A percentile compares a stretch with the other conserved stretches of the same genome.
Conservation (phyloP, 2,113 vertebrate species). For the Ivindomyrus marchei region DNA sequence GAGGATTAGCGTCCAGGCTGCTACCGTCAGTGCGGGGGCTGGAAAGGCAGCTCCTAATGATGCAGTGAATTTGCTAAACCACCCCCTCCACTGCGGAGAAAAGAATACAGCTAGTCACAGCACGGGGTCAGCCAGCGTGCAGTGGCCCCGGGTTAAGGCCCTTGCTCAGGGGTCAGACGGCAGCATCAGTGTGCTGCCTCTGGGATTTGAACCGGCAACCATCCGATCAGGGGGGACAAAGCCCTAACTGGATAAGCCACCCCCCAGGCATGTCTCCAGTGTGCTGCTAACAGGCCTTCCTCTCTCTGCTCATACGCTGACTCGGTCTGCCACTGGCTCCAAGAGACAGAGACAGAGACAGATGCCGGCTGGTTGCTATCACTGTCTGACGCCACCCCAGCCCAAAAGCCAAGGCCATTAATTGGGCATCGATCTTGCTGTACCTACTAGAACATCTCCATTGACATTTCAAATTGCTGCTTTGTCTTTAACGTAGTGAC, state of each 20-base stretch:
- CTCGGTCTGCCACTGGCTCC: not conserved
- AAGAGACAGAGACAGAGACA: not conserved
- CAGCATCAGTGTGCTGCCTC: not conserved
- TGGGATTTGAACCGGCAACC: not conserved
- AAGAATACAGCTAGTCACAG: not conserved
- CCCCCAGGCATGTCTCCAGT: not conserved
- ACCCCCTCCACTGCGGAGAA: not conserved
- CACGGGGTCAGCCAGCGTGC: not conserved
- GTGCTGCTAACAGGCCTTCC: not conserved
- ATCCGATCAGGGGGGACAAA: not conserved
- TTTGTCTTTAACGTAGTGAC: not conserved
- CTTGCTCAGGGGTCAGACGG: not conserved
- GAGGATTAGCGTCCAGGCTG: conserved; percentile 34
- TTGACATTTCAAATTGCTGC: not conserved
- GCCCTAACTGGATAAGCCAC: not conserved
- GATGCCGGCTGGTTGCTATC: not conserved
- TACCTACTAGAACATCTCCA: not conserved
- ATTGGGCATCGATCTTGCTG: not conserved
- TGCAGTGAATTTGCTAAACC: not conserved
- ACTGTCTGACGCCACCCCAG: not conserved
- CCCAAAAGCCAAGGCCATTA: not conserved
- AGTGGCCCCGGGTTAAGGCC: not conserved
- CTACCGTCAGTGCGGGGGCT: conserved; percentile 20
- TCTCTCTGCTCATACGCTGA: not conserved
- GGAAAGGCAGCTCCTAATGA: conserved; percentile 19